A percentile compares a stretch with the other conserved stretches of the same genome.
Conservation (phyloP, 1,140 invertebrate genomes). For the Aradophagus sp. region DNA sequence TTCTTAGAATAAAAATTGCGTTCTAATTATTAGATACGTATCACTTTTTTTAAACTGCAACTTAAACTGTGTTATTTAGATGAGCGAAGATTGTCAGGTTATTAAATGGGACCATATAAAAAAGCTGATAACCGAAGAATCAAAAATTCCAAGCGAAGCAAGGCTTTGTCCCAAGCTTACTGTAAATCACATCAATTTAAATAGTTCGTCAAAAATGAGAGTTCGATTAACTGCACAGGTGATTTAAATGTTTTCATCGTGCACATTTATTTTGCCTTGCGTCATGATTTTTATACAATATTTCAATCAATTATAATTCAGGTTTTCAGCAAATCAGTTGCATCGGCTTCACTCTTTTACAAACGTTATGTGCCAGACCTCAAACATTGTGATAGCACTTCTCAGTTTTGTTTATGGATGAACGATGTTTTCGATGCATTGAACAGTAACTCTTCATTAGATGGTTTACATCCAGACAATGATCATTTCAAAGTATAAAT, state of each 20-base stretch:
- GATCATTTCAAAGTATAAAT: constrained; percentile 11
- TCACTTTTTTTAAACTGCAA: too few species aligned
- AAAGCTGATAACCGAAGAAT: constrained; percentile 7
- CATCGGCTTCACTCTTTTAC: not conserved
- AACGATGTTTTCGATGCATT: constrained; percentile 17
- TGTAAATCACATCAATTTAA: constrained; percentile 5
- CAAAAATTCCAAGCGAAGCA: not conserved
- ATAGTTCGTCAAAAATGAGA: constrained; percentile 20
- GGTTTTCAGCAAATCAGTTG: constrained; percentile 14
- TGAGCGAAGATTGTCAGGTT: too few species aligned
- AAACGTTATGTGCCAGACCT: constrained; percentile 4
- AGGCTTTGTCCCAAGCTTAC: constrained; percentile 4
- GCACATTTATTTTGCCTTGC: too few species aligned
- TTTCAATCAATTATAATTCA: constrained; percentile 4
- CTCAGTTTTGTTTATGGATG: constrained; percentile 12
- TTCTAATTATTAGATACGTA: too few species aligned
- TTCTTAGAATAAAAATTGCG: too few species aligned
- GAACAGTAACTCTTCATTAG: not conserved
- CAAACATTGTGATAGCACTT: constrained; percentile 4
- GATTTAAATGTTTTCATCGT: too few species aligned
- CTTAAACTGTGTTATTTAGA: too few species aligned
- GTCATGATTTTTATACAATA: not conserved
- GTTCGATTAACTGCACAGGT: constrained; percentile 8
- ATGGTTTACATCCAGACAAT: not conserved
- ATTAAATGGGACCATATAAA: constrained; percentile 8